A percentile compares a stretch with the other conserved stretches of the same genome.
phyloP scores from a whole-genome alignment of 2,113 vertebrate genomes.

The Castor canadensis region DNA sequence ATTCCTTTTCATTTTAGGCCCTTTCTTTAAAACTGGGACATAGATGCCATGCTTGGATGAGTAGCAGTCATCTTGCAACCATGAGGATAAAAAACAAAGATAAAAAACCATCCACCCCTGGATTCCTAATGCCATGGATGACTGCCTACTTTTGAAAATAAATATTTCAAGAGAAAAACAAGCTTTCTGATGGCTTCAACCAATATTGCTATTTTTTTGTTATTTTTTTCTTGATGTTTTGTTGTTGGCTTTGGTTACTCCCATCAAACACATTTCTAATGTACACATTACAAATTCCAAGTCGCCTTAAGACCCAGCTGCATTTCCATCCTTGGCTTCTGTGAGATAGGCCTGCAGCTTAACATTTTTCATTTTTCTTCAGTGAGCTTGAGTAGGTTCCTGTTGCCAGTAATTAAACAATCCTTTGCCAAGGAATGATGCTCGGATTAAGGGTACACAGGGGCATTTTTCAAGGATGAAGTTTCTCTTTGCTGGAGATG shows the following conservation, averaged over 20 bases:
- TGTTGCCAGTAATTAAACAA: not conserved
- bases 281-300: not conserved
- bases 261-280: not conserved
- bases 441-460: not conserved
- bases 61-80: not conserved
- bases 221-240: not conserved
- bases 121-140: not conserved
- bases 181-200: not conserved
- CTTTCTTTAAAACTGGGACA: not conserved
- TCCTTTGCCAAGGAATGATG: not conserved
- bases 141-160: not conserved
- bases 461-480: not conserved
- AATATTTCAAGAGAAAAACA: slow-evolving; percentile 26
- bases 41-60: not conserved
- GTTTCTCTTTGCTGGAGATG: not conserved
- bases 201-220: not conserved
- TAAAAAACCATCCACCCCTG: not conserved
- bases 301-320: not conserved
- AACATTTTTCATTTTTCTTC: not conserved
- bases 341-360: not conserved
- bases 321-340: not conserved
- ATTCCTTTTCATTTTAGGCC: not conserved
- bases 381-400: not conserved
- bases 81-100: not conserved
- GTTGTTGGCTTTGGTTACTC: not conserved